Percentiles rank a stretch among this genome's conserved stretches.
These are phyloP conservation scores for Tyria jacobaeae DNA, from an alignment of 2,888 invertebrate genomes.

Conservation along the genomic window DNA sequence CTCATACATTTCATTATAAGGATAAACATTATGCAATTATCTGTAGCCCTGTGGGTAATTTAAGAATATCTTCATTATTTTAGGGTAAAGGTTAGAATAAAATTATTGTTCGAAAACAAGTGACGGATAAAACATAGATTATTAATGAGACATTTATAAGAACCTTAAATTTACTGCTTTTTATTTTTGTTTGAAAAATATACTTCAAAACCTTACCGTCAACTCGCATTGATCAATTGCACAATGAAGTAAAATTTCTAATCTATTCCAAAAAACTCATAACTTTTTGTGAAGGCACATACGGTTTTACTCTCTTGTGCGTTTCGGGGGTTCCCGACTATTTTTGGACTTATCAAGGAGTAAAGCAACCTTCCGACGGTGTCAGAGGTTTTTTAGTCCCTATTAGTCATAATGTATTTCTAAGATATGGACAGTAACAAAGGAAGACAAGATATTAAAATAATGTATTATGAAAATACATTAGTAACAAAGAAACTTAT, in stretches of 20 bases:
- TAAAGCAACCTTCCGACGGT: too few species aligned
- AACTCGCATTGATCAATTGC: background rate
- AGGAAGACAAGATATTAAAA: too few species aligned
- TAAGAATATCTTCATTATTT: conserved; percentile 23
- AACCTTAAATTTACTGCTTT: background rate
- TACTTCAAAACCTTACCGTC: background rate
- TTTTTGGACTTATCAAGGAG: too few species aligned
- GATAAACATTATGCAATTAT: conserved; percentile 31
- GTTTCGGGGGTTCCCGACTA: too few species aligned
- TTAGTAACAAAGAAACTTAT: too few species aligned
- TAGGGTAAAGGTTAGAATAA: conserved; percentile 37
- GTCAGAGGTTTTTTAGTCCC: too few species aligned
- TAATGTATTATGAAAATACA: too few species aligned
- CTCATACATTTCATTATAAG: conserved; percentile 25
- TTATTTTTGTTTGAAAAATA: background rate
- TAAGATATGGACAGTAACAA: too few species aligned
- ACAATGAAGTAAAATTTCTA: background rate
- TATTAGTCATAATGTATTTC: too few species aligned
- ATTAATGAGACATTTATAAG: conserved; percentile 8
- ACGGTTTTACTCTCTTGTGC: too few species aligned
- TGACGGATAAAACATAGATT: conserved; percentile 1
- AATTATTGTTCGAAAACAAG: conserved; percentile 10
- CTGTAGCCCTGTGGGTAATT: conserved; percentile 25
- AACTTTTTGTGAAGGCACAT: too few species aligned
- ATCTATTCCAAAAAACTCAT: background rate